Conservation (phyloP, 92 coral and sea anemone species). For the Hydrozoanthus gracilis region DNA sequence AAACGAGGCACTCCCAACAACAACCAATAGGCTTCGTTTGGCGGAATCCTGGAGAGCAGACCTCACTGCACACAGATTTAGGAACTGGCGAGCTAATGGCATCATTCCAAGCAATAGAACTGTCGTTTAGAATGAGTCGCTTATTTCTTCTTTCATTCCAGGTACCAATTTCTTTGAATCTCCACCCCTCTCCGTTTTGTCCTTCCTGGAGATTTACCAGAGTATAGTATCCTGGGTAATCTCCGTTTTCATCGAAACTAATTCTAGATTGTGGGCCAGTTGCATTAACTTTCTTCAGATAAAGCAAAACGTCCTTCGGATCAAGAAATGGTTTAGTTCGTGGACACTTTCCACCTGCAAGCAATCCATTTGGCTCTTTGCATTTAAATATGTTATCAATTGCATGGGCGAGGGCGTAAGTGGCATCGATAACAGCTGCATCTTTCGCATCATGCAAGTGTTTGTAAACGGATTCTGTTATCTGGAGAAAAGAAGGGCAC, state of each 20-base stretch:
- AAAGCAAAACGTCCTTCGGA: conserved; percentile 61
- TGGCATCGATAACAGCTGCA: conserved; percentile 83
- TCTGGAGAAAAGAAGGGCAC: conserved; percentile 50
- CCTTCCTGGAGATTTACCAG: conserved; percentile 69
- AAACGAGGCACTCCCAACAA: conserved; percentile 84
- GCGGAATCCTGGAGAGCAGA: conserved; percentile 74
- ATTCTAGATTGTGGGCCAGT: conserved; percentile 55
- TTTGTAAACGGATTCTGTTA: conserved; percentile 54
- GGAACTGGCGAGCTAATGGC: conserved; percentile 63
- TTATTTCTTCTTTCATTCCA: conserved; percentile 57
- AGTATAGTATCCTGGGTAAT: conserved; percentile 65
- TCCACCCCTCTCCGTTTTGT: conserved; percentile 52
- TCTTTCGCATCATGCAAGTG: conserved; percentile 66
- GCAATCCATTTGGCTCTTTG: conserved; percentile 47
- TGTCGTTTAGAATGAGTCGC: conserved; percentile 47
- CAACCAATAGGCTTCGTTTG: conserved; percentile 73
- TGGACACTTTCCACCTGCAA: conserved; percentile 61
- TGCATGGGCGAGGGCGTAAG: conserved; percentile 89
- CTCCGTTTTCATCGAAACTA: conserved; percentile 78
- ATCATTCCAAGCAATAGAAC: conserved; percentile 65
- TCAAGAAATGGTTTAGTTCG: conserved; percentile 52
- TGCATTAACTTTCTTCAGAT: conserved; percentile 62
- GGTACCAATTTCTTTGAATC: conserved; percentile 67
- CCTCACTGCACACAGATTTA: conserved; percentile 76
- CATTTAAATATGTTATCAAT: conserved; percentile 71